Base-by-base conservation (phyloP, 2,888 invertebrate genomes). In the Lochmaea capreae region DNA sequence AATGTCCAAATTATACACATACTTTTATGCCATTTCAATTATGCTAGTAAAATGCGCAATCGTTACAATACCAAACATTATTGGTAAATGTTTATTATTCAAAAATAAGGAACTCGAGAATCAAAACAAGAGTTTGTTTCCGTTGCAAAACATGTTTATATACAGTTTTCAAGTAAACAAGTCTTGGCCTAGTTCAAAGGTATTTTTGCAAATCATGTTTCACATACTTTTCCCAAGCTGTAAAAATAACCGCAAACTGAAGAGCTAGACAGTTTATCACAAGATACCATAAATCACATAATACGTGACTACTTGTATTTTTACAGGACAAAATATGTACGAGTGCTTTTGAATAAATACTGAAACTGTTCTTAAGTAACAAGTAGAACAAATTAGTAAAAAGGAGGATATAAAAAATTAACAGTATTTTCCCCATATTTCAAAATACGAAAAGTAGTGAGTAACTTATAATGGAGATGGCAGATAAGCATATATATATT, bases 111-210 rank as follows among this genome's bases (percentile, higher is more conserved):
- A 58, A 58, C 58, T 58, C 14, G 14, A 22, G 33, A 58, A 26
- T 58, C 12, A 58, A 58, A 58, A 58, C 26, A 58, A 58, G 26
- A 18, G 58, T 58, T 9, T 58, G 33, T 22, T 58, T 58, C 33
- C 22, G 12, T 58, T 58, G 58, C 58, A 58, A 58, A 58, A 58
- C 58, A 58, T 58, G 58, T 58, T 58, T 58, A 14, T 26, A 58
- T 33, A 33, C 12, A 22, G 33, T 58, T 22, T 12, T 14, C 22
- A 58, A 58, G 58, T 58, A 58, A 58, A 58, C 33, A 58, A 52
- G 52, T 9, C n/a, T 14, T 9, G 52, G 3, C 52, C 52, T 52
- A 52, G 52, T 52, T 52, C 14, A 18, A 16, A 46, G 52, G 16
- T 52, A 52, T 52, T 52, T 52, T 52, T 9, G 52, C 52, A 52